Conservation (phyloP, 2,797 vertebrate species). For the Ammospiza maritima region DNA sequence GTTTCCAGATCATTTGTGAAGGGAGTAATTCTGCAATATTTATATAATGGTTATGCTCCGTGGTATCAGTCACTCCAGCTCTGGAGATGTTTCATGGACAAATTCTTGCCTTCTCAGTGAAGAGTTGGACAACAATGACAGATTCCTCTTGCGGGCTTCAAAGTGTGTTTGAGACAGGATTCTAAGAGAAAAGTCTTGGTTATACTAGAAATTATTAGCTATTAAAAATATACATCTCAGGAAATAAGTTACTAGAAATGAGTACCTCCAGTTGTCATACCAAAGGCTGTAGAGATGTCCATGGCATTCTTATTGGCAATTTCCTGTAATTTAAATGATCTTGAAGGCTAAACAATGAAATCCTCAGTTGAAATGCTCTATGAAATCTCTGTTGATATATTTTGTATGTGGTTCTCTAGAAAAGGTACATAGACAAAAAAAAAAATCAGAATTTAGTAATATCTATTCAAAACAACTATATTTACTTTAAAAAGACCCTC, state of each 20-base stretch:
- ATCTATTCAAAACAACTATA: background rate
- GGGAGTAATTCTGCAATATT: background rate
- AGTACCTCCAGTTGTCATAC: background rate
- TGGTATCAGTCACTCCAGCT: background rate
- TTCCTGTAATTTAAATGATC: background rate
- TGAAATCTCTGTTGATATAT: background rate
- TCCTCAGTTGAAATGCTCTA: background rate
- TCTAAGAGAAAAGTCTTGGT: background rate
- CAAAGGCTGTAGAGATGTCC: background rate
- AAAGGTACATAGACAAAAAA: background rate
- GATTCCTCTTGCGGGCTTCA: background rate
- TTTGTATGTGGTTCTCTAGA: background rate
- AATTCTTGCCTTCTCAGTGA: slow-evolving; percentile 17
- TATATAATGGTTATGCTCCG: background rate
- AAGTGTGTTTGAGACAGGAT: background rate
- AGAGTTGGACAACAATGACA: background rate
- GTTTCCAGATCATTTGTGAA: background rate
- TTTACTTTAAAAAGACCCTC: background rate
- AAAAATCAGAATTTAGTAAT: background rate
- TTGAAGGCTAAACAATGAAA: background rate
- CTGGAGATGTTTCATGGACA: background rate
- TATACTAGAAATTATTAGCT: background rate
- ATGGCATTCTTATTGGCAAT: background rate
- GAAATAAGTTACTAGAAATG: background rate
- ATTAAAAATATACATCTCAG: background rate